Conservation (phyloP, 2,888 invertebrate species). For the Branchinecta sandiegonensis region DNA sequence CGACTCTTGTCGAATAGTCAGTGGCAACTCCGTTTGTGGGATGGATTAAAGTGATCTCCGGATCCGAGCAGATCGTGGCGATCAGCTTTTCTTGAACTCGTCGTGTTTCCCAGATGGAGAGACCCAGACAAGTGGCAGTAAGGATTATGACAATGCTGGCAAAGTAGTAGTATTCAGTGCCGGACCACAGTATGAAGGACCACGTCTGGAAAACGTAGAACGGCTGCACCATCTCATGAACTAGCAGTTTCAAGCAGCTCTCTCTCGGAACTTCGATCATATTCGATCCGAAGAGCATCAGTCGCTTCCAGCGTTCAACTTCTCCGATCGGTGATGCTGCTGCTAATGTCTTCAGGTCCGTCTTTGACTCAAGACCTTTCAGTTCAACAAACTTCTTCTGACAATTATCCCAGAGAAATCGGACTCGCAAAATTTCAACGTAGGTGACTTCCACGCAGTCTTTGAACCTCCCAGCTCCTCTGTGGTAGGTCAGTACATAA, state of each 20-base stretch:
- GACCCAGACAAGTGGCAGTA: slow-evolving; percentile 58
- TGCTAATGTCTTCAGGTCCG: no score
- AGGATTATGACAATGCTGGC: slow-evolving; percentile 67
- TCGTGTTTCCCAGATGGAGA: slow-evolving; percentile 62
- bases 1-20: slow-evolving; percentile 48
- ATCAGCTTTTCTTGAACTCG: slow-evolving; percentile 41
- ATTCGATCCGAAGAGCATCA: slow-evolving; percentile 53
- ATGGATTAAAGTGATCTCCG: no score
- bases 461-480: no score
- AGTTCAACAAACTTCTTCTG: no score
- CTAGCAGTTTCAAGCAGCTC: slow-evolving; percentile 49
- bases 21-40: slow-evolving; percentile 30
- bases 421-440: no score
- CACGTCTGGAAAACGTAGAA: slow-evolving; percentile 79
- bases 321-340: no score
- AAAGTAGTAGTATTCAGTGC: slow-evolving; percentile 72
- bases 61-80: no score
- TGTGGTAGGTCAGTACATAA: no score
- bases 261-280: slow-evolving; percentile 56
- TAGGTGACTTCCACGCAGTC: no score
- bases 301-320: slow-evolving; percentile 32
- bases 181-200: slow-evolving; percentile 67
- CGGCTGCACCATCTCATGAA: slow-evolving; percentile 65
- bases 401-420: no score
- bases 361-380: no score